Percentiles rank a stretch among this genome's conserved stretches.
Evolutionary conservation across 1,140 invertebrate species (phyloP).

Genomic region (Bemisia tabaci): DNA sequence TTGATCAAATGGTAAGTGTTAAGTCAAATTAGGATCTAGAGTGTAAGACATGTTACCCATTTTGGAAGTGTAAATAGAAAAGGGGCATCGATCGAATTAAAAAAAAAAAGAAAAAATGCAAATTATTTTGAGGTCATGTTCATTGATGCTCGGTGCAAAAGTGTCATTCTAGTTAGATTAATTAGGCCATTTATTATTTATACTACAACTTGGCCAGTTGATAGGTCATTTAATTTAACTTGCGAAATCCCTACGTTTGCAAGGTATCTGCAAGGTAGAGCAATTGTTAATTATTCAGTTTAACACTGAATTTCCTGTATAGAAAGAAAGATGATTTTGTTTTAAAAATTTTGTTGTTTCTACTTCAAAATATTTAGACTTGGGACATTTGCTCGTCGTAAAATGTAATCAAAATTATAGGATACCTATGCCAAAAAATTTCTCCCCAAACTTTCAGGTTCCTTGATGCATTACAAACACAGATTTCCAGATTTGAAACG

Average conservation of each 20-base stretch:
- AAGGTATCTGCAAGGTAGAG: background rate
- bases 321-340: background rate
- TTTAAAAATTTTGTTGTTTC: background rate
- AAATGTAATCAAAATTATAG: too few relatives aligned
- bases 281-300: background rate
- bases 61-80: background rate
- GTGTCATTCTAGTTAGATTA: background rate
- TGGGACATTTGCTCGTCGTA: too few relatives aligned
- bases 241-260: too few relatives aligned
- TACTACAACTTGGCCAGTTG: too few relatives aligned
- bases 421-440: too few relatives aligned
- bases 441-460: too few relatives aligned
- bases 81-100: background rate
- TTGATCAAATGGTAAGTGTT: background rate
- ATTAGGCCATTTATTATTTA: background rate
- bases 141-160: background rate
- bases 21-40: background rate
- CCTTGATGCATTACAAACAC: too few relatives aligned
- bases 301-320: background rate
- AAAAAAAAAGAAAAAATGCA: background rate
- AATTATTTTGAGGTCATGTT: background rate
- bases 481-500: too few relatives aligned
- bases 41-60: background rate
- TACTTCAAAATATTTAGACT: background rate
- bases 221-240: too few relatives aligned